Percentiles rank a stretch among this genome's conserved stretches.
Evolutionary conservation across 2,113 vertebrate genomes (phyloP).

Genomic region (Typhlomys cinereus): DNA sequence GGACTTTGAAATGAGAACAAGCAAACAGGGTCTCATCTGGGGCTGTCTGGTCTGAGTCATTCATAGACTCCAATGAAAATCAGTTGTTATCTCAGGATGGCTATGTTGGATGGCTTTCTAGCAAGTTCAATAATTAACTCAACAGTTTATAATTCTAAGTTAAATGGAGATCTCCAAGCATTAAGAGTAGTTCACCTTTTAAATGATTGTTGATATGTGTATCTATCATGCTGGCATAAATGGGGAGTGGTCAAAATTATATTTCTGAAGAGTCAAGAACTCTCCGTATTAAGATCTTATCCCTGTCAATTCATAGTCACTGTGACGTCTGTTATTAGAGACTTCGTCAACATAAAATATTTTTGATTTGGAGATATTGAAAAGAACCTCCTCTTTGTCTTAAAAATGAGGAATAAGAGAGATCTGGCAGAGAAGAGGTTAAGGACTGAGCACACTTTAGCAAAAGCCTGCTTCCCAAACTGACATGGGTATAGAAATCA

Average conservation of each 20-base stretch:
- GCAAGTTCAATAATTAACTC: background rate
- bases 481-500: background rate
- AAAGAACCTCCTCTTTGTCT: background rate
- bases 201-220: background rate
- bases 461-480: background rate
- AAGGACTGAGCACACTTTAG: background rate
- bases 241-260: background rate
- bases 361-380: background rate
- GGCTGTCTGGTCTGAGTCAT: background rate
- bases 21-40: background rate
- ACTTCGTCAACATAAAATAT: background rate
- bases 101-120: slow-evolving; percentile 25
- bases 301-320: background rate
- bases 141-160: background rate
- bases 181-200: background rate
- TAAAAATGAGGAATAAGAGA: background rate
- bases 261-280: background rate
- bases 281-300: background rate
- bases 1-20: background rate
- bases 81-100: background rate
- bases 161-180: background rate
- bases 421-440: background rate
- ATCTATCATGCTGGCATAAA: background rate
- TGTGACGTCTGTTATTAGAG: background rate
- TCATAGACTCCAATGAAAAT: slow-evolving; percentile 20